Percentiles rank a stretch among this genome's conserved stretches.
Conservation (phyloP, 2,888 invertebrate species). For the Chloroclystis v-ata region DNA sequence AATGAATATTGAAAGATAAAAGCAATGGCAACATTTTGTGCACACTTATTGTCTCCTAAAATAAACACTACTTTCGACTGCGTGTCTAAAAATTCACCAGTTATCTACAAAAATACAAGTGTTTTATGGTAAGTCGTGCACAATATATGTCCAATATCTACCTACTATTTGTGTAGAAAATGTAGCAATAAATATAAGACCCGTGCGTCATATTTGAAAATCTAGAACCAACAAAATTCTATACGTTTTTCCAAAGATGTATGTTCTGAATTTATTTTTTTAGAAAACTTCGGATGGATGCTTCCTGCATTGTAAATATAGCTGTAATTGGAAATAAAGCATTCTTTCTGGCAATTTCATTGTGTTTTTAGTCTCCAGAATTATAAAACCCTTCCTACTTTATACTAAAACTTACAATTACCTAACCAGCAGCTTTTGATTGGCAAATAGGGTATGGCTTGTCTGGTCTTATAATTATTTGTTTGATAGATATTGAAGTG, state of each 20-base stretch:
- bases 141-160: background rate
- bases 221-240: constrained; percentile 33
- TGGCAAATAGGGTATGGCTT: no score
- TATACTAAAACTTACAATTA: no score
- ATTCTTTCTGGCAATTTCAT: constrained; percentile 44
- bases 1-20: background rate
- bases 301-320: constrained; percentile 51
- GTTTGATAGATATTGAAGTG: no score
- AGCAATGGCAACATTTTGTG: background rate
- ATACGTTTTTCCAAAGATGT: constrained; percentile 54
- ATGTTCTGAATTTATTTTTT: constrained; percentile 56
- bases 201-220: constrained; percentile 21
- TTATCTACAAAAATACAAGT: no score
- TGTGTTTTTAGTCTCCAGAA: constrained; percentile 21
- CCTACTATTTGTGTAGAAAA: constrained; percentile 8
- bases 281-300: constrained; percentile 44
- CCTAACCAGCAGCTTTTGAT: no score
- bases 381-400: background rate
- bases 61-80: no score
- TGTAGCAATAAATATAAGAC: constrained; percentile 22
- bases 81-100: no score
- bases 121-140: background rate
- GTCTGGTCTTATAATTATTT: no score
- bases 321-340: constrained; percentile 48
- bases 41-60: background rate